Base-by-base conservation (phyloP, 1,140 invertebrate genomes). In the Meloidogyne hapla region DNA sequence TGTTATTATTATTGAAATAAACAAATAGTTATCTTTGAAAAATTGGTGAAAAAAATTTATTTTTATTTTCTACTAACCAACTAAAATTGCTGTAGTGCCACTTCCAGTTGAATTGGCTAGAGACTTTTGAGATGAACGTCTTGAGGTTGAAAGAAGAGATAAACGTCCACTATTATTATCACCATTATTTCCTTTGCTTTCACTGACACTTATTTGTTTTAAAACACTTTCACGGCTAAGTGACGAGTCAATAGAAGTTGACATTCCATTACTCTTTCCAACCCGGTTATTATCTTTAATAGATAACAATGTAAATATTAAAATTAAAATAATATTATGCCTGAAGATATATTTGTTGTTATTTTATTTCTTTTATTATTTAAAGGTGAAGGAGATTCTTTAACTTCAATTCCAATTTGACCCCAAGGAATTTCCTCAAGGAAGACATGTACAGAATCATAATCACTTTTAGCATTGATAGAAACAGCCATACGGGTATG, bases 351-450 rank as follows among this genome's bases (percentile, higher is more conserved):
- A n/a, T 9, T 26, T 28, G 42, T 38, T 62, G 1, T 69, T 69
- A 45, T 38, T 21, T 1, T 23, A 12, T 45, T 69, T 26, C 13
- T 33, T 25, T 69, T 69, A 21, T 42, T 48, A 56, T 62, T 56
- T n/a, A 71, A 56, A 4, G 10, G 40, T 71, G 23, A 2, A 74
- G 33, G 67, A 15, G 12, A 45, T 66, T 65, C 71, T 13, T 42
- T 67, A 18, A 77, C 45, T 67, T 68, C 25, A 40, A 85, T 62
- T n/a, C 69, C 65, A 13, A 86, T 84, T 63, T 85, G 82, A 61
- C 80, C 81, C 80, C 84, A 85, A n/a, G 80, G 81, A 23, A 85
- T 82, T 69, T 85, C 85, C 71, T 85, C 84, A 13, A 85, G 74
- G 25, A 76, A 76, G 12, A 77, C 84, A 61, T 74, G 75, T 3